Evolutionary conservation across 2,113 vertebrate genomes (phyloP).

Genomic region (Nasalis larvatus): DNA sequence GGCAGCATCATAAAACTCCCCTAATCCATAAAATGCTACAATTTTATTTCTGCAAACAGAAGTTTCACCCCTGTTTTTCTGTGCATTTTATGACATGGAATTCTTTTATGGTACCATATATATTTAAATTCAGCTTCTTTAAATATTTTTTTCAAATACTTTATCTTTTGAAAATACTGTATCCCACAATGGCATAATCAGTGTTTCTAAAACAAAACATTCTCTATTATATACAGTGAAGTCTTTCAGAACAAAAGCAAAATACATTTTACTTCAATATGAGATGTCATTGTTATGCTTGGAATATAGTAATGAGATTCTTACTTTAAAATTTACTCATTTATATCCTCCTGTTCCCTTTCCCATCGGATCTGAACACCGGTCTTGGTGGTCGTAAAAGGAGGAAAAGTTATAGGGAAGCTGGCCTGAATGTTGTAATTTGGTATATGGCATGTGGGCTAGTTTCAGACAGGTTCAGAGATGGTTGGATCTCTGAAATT

Average conservation of each 20-base stretch:
- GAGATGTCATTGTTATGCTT: background rate
- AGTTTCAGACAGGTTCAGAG: no score
- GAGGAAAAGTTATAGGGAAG: no score
- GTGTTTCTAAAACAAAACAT: background rate
- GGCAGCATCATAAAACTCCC: background rate
- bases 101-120: background rate
- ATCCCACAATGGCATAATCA: background rate
- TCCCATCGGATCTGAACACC: no score
- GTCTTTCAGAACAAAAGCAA: background rate
- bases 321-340: background rate
- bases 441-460: no score
- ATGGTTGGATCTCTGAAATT: no score
- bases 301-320: background rate
- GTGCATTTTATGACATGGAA: background rate
- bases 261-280: background rate
- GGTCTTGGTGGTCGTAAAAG: no score
- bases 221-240: background rate
- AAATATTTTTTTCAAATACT: background rate
- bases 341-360: background rate
- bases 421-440: no score
- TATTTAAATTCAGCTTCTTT: constrained; percentile 24
- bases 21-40: constrained; percentile 18
- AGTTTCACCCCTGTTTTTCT: background rate
- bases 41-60: background rate
- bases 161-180: constrained; percentile 7